Evolutionary conservation across 2,113 vertebrate species (phyloP), one percentile per base, ranked within the genome.

Genomic region (Alosa alosa): DNA sequence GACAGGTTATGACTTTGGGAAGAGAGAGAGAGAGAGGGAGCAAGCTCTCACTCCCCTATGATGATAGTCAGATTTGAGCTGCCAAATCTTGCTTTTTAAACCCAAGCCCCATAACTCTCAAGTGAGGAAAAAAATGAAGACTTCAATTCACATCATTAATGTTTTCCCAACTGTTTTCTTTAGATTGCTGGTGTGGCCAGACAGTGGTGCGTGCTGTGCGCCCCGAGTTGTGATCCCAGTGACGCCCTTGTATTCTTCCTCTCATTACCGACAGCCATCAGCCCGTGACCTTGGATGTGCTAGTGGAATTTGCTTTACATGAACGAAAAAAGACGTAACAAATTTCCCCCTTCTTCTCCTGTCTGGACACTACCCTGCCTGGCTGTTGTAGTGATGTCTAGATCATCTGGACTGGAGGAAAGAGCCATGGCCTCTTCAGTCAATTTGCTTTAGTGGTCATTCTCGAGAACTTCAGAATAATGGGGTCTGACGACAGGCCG

Each of bases 121-220:
- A 10, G 64, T 72, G 22, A 78, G 36, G 6, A 8, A 41, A 39
- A 39, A 78, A 39, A 39, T 39, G 72, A 41, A 78, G 72, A 78
- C 36, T 39, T 78, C 72, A 78, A 5, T 78, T 78, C 72, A 78
- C 25, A 78, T 78, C 72, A 78, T 78, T 78, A 78, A 78, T 15
- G 72, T 78, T 78, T 78, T 36, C 72, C 36, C 72, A 78, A 78
- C 36, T 78, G 31, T 78, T 78, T 78, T 78, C 72, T 78, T 78
- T 78, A 36, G 72, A 78, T 78, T 78, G 72, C 0, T 78, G 72
- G 72, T 41, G 72, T 5, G 15, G 10, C 72, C 72, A 78, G 72
- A 78, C 72, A 78, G 72, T 10, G 5, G 31, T 78, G 72, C 36
- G 13, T 78, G 72, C 72, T 78, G 10, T 18, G 13, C 25, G 36